Conservation (phyloP, 2,888 invertebrate species). For the Drosophila greeni region DNA sequence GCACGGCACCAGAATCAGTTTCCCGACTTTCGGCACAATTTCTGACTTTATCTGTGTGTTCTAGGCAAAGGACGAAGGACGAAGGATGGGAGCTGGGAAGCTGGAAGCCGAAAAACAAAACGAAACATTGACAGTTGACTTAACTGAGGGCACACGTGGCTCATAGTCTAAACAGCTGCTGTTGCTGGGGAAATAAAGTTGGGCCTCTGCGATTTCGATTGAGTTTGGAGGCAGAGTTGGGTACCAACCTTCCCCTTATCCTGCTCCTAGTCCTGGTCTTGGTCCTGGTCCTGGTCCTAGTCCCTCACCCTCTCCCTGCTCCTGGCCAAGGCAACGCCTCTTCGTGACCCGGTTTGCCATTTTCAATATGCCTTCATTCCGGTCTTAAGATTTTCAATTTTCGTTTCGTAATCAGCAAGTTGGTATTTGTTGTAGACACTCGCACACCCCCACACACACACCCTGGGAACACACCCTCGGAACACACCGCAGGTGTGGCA, state of each 20-base stretch:
- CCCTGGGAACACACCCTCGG: background rate
- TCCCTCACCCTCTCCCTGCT: background rate
- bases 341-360: conserved; percentile 38
- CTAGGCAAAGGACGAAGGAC: background rate
- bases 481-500: conserved; percentile 62
- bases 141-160: conserved; percentile 72
- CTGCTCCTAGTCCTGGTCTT: background rate
- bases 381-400: conserved; percentile 72
- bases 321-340: conserved; percentile 5
- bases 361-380: conserved; percentile 57
- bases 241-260: background rate
- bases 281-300: too few species aligned
- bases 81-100: background rate
- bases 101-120: conserved; percentile 20
- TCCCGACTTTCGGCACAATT: conserved; percentile 70
- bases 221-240: conserved; percentile 12
- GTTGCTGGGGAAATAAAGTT: conserved; percentile 66
- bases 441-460: background rate
- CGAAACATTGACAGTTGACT: conserved; percentile 56
- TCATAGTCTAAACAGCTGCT: conserved; percentile 65
- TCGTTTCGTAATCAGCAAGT: conserved; percentile 67
- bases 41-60: conserved; percentile 56
- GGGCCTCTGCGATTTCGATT: conserved; percentile 23
- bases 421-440: conserved; percentile 35
- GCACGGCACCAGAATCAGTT: conserved; percentile 67